phyloP scores from a whole-genome alignment of 2,113 vertebrate genomes.

The Rattus norvegicus region DNA sequence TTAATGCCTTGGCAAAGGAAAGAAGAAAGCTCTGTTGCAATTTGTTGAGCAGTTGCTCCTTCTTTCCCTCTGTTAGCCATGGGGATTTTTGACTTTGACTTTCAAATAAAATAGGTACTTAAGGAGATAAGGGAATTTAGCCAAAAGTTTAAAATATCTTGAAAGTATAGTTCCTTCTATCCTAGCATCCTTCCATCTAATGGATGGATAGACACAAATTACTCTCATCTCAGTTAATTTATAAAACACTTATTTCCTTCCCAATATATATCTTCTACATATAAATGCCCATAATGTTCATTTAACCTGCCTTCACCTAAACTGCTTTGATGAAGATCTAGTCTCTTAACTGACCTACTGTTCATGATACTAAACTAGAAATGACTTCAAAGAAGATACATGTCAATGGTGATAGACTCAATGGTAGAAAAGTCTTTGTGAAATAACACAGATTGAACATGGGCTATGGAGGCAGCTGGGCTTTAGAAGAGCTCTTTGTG shows the following conservation, averaged over 20 bases:
- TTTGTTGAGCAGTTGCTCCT: constrained; percentile 38
- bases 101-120: constrained; percentile 40
- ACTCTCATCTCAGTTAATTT: background rate
- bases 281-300: background rate
- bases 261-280: background rate
- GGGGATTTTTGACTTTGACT: constrained; percentile 22
- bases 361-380: background rate
- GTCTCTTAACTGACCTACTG: background rate
- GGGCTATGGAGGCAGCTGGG: background rate
- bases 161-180: constrained; percentile 37
- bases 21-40: constrained; percentile 56
- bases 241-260: background rate
- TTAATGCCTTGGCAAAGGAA: constrained; percentile 77
- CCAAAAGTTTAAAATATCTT: background rate
- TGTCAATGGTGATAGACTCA: background rate
- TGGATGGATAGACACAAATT: background rate
- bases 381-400: background rate
- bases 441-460: background rate
- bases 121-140: constrained; percentile 25
- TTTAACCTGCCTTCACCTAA: background rate
- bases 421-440: background rate
- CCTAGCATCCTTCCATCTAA: background rate
- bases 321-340: background rate
- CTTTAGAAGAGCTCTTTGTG: background rate
- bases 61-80: constrained; percentile 19